These are phyloP conservation scores for Argentina silus DNA, from an alignment of 2,797 vertebrate genomes.

Conservation along the genomic window DNA sequence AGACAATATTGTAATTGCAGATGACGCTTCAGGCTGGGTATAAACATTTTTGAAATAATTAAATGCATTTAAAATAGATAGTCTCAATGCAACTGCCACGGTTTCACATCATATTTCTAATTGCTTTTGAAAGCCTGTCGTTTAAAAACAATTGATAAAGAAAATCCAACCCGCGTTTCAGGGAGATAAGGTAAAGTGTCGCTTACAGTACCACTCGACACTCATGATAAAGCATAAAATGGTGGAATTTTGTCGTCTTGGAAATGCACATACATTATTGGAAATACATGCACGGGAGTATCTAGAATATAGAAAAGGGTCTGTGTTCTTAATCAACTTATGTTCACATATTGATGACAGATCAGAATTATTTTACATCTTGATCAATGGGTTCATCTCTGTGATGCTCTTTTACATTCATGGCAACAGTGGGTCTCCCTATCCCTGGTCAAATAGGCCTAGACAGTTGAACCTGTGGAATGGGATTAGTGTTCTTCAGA, in stretches of 20 bases:
- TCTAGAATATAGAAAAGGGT: too few relatives aligned
- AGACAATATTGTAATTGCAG: slow-evolving; percentile 70
- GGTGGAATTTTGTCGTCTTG: neutral
- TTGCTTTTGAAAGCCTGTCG: slow-evolving; percentile 73
- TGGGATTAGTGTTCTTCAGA: too few relatives aligned
- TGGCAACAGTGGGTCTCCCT: too few relatives aligned
- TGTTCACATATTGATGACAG: too few relatives aligned
- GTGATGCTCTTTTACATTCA: too few relatives aligned
- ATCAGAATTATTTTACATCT: too few relatives aligned
- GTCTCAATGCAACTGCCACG: slow-evolving; percentile 54
- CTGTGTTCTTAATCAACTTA: too few relatives aligned
- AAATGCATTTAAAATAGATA: slow-evolving; percentile 60
- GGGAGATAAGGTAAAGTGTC: slow-evolving; percentile 51
- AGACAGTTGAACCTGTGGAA: too few relatives aligned
- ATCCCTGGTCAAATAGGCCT: too few relatives aligned
- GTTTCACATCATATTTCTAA: slow-evolving; percentile 58
- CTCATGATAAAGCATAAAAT: slow-evolving; percentile 63
- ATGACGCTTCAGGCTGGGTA: slow-evolving; percentile 65
- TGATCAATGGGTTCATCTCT: too few relatives aligned
- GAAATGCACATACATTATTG: neutral
- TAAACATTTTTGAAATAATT: slow-evolving; percentile 18
- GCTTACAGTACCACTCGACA: slow-evolving; percentile 43
- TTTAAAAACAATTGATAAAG: slow-evolving; percentile 73
- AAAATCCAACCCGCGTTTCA: slow-evolving; percentile 47
- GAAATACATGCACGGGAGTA: neutral